These are phyloP conservation scores for Drosophila lini DNA, from an alignment of 1,140 invertebrate genomes.

Conservation along the genomic window DNA sequence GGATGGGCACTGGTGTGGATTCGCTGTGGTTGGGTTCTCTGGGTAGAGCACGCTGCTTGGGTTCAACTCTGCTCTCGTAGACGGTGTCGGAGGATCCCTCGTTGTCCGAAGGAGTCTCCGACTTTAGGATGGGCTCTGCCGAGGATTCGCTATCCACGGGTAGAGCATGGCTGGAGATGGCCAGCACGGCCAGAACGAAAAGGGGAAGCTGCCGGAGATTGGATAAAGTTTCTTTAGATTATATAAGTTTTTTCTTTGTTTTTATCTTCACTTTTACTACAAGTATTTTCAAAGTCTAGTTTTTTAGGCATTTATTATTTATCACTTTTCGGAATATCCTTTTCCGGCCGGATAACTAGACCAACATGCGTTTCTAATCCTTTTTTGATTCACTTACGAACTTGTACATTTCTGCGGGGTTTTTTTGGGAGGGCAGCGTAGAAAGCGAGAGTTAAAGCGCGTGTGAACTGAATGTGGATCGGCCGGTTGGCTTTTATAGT, in stretches of 20 bases:
- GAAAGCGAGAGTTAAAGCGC: conserved; percentile 73
- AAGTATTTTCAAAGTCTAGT: background rate
- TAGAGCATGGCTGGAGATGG: conserved; percentile 17
- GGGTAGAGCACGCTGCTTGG: background rate
- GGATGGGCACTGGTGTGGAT: conserved; percentile 49
- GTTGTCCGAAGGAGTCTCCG: no score
- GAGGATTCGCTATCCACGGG: conserved; percentile 12
- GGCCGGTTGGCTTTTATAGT: conserved; percentile 70
- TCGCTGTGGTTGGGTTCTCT: background rate
- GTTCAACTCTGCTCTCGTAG: background rate
- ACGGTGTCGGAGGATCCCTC: no score
- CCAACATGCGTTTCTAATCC: background rate
- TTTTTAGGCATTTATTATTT: background rate
- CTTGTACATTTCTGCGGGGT: conserved; percentile 59
- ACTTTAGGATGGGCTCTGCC: no score
- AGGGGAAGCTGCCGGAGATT: conserved; percentile 50
- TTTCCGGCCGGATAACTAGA: background rate
- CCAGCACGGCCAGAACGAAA: conserved; percentile 35
- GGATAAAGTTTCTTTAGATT: no score
- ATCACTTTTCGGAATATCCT: background rate
- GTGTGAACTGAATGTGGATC: conserved; percentile 51
- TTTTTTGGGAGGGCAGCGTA: conserved; percentile 11
- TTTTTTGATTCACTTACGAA: conserved; percentile 64
- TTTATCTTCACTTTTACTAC: background rate
- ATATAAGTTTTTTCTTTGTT: background rate